phyloP scores from a whole-genome alignment of 2,797 vertebrate species.

The Etheostoma nigrum region DNA sequence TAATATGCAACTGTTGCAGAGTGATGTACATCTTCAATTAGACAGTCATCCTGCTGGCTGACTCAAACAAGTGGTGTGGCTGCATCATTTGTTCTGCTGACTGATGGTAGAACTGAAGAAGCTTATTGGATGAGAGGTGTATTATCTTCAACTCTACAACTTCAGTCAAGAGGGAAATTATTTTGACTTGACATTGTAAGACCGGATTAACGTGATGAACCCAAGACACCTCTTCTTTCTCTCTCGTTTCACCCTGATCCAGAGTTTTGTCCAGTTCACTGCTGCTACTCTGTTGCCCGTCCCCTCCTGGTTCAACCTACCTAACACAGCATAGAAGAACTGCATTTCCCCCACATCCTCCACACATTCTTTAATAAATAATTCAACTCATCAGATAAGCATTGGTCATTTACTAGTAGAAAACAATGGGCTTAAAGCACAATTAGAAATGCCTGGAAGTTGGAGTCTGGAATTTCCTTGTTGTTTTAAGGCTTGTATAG shows the following conservation, averaged over 20 bases:
- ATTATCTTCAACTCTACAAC: slow-evolving; percentile 6
- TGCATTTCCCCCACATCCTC: not conserved
- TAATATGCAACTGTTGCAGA: slow-evolving; percentile 95
- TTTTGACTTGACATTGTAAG: not conserved
- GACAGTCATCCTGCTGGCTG: slow-evolving; percentile 75
- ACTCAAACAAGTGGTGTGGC: slow-evolving; percentile 85
- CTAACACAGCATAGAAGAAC: not conserved
- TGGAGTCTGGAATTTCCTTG: slow-evolving; percentile 25
- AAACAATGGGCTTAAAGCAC: not conserved
- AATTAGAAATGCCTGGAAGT: not conserved
- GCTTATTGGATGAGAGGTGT: not conserved
- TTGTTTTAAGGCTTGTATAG: slow-evolving; percentile 33
- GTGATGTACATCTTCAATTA: slow-evolving; percentile 93
- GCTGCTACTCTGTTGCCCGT: not conserved
- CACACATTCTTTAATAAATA: not conserved
- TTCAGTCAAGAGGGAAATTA: slow-evolving; percentile 4
- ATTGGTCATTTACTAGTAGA: not conserved
- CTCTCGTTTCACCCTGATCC: not conserved
- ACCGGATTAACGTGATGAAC: not conserved
- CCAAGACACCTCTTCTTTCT: not conserved
- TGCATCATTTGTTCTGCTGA: slow-evolving; percentile 55
- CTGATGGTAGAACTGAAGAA: slow-evolving; percentile 18
- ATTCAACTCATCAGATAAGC: not conserved
- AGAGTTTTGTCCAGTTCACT: not conserved
- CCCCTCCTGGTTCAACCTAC: not conserved